phyloP scores from a whole-genome alignment of 30 jellyfish, hydroid and myxozoan genomes.

The Turritopsis rubra region DNA sequence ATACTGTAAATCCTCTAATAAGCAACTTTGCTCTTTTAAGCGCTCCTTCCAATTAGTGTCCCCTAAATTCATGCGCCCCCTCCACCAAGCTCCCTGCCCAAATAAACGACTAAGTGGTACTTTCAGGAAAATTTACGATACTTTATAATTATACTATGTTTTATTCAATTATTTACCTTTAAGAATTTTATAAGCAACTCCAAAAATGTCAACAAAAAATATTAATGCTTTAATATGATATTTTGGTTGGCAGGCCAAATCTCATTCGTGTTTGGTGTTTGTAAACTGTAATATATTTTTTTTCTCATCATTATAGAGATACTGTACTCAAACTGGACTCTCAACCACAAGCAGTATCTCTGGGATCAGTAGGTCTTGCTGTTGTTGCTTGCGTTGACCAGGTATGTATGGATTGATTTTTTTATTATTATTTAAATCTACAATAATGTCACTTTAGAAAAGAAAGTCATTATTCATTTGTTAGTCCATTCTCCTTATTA shows the following conservation, averaged over 20 bases:
- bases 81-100: too few relatives aligned
- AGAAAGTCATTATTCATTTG: too few relatives aligned
- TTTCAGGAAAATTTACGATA: too few relatives aligned
- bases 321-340: constrained; percentile 58
- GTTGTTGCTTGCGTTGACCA: constrained; percentile 81
- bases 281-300: not conserved
- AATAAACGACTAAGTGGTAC: too few relatives aligned
- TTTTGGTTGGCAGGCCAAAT: not conserved
- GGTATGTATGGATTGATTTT: constrained; percentile 28
- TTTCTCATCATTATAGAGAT: constrained; percentile 28
- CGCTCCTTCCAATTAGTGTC: not conserved
- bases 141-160: too few relatives aligned
- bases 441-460: too few relatives aligned
- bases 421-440: too few relatives aligned
- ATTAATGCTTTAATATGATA: too few relatives aligned
- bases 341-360: constrained; percentile 81
- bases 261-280: not conserved
- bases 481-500: too few relatives aligned
- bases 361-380: constrained; percentile 76
- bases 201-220: too few relatives aligned
- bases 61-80: not conserved
- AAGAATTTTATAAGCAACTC: too few relatives aligned
- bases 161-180: too few relatives aligned
- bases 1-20: not conserved
- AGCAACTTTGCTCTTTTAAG: not conserved